These are phyloP conservation scores for Arion vulgaris DNA, from an alignment of 1,140 invertebrate species.

Conservation along the genomic window DNA sequence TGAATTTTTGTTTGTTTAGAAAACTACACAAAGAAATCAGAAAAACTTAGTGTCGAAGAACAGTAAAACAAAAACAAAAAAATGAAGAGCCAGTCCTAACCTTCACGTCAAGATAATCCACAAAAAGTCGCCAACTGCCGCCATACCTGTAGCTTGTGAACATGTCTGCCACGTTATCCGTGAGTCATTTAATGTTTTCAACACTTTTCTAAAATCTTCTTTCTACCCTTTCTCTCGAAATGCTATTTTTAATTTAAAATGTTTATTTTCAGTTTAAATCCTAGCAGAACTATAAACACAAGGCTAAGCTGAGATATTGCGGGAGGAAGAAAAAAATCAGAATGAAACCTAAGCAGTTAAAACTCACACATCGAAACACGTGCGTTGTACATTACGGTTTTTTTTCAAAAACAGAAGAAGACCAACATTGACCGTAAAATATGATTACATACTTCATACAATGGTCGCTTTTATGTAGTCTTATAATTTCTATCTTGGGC, in stretches of 20 bases:
- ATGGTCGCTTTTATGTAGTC: neutral
- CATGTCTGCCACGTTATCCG: neutral
- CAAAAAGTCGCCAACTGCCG: neutral
- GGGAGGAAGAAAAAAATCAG: neutral
- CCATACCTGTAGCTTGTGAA: neutral
- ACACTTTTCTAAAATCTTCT: neutral
- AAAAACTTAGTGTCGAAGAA: neutral
- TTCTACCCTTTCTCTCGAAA: neutral
- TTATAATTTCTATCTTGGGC: neutral
- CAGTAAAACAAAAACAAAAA: neutral
- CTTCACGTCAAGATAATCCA: slow-evolving; percentile 5
- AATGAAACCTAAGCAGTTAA: neutral
- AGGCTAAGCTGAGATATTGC: no score
- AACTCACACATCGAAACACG: neutral
- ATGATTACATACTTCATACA: neutral
- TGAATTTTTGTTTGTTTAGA: no score
- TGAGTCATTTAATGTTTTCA: neutral
- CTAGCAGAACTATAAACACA: no score
- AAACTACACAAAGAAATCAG: neutral
- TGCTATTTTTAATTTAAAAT: neutral
- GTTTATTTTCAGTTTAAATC: neutral
- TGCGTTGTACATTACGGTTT: neutral
- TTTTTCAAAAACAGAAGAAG: no score
- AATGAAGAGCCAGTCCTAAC: neutral
- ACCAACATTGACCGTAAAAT: no score